Evolutionary conservation across 2,888 invertebrate genomes (phyloP).

Genomic region (Sycophila texana): DNA sequence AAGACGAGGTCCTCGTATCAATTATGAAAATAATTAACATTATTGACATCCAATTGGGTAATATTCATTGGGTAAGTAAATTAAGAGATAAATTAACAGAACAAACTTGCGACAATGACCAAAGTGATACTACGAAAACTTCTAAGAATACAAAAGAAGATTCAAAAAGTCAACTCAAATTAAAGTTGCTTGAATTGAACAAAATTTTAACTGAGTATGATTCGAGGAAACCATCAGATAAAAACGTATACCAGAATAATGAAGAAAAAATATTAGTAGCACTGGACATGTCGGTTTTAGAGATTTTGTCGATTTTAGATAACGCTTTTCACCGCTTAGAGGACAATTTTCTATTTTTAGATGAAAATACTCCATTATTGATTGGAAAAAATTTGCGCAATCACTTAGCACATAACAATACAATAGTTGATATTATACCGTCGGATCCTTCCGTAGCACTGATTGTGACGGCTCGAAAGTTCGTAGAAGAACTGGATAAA

Average conservation of each 20-base stretch:
- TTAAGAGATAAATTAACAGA: background rate
- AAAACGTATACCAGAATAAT: background rate
- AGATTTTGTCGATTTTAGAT: slow-evolving; percentile 16
- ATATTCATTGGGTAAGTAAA: background rate
- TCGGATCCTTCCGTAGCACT: background rate
- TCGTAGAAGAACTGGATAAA: slow-evolving; percentile 24
- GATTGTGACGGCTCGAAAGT: slow-evolving; percentile 38
- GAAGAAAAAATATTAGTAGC: background rate
- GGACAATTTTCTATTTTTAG: slow-evolving; percentile 54
- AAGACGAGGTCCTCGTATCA: background rate
- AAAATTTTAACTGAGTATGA: background rate
- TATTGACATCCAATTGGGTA: background rate
- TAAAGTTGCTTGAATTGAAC: background rate
- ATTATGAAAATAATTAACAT: background rate
- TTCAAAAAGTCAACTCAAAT: background rate
- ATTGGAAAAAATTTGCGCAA: slow-evolving; percentile 59
- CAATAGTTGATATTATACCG: slow-evolving; percentile 23
- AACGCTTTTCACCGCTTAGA: slow-evolving; percentile 11
- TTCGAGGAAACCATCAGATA: background rate
- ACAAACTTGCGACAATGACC: background rate
- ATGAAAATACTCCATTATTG: slow-evolving; percentile 56
- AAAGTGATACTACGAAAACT: background rate
- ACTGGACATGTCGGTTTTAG: slow-evolving; percentile 11
- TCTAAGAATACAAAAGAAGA: background rate
- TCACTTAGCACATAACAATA: slow-evolving; percentile 58